Base-by-base conservation (phyloP, 1,140 invertebrate species). In the Nomia melanderi region DNA sequence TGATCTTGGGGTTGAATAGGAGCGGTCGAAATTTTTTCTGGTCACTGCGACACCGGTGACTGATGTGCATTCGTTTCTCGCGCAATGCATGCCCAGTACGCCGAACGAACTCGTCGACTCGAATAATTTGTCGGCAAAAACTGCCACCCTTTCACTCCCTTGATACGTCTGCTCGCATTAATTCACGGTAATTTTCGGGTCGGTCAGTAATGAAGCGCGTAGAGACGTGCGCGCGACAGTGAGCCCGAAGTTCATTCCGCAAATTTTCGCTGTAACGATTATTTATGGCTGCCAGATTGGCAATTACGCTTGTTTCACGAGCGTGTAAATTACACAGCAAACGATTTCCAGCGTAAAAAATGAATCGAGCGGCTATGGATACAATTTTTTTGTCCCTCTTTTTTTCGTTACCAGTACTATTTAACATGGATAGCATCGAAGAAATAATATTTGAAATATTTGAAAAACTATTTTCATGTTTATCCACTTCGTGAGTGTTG, bases 171-270 rank as follows among this genome's bases (percentile, higher is more conserved):
- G 66, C 5, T 54, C 44, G 5, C n/a, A 71, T 71, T 77, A 77
- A 77, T 77, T 71, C 12, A 39, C 20, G 29, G 31, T 71, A 77
- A 71, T 77, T 71, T 36, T 20, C 29, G 1, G 25, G 65, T 8
- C 36, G 33, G 41, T n/a, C 50, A 62, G 66, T 62, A 62, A 77
- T 25, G 47, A 77, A 63, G 33, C 41, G n/a, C 20, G 25, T n/a
- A 60, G 36, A 66, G 27, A 56, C 47, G 33, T n/a, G 44, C 4
- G 7, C 8, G 14, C 33, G 33, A 76, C 33, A 60, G 2, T 6
- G n/a, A 44, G 47, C 3, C 17, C 53, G 29, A 47, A 33, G 29
- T 31, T 60, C 31, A n/a, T 39, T 50, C 11, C 54, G 8, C 31
- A 2, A 76, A 47, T 76, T 57, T 60, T 50, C 29, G 4, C 2